Conservation (phyloP, 2,888 invertebrate species). For the Abrostola triplasia region DNA sequence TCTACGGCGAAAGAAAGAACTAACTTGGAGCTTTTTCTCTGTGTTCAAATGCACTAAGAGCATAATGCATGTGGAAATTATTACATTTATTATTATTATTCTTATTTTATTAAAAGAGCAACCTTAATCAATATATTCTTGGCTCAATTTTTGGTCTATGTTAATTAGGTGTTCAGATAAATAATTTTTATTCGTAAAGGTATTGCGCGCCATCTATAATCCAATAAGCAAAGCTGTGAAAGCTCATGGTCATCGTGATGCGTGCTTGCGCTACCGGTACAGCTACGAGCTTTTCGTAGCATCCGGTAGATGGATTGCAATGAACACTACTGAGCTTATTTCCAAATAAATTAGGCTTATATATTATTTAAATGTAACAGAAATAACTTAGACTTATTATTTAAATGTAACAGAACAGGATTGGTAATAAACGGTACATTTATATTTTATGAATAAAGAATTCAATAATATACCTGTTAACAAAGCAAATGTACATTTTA, state of each 20-base stretch:
- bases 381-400: not conserved
- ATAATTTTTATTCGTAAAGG: not conserved
- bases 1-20: constrained; percentile 15
- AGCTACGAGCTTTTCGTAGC: constrained; percentile 14
- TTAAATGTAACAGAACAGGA: no score
- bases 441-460: no score
- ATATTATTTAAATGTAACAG: not conserved
- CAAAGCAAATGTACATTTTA: no score
- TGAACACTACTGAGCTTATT: constrained; percentile 3
- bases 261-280: no score
- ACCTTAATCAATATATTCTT: no score
- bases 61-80: no score
- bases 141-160: not conserved
- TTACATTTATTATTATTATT: no score
- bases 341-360: not conserved
- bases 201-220: not conserved
- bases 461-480: no score
- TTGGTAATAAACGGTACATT: no score
- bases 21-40: not conserved
- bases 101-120: no score
- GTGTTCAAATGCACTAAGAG: no score
- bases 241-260: constrained; percentile 9
- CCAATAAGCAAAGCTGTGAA: constrained; percentile 2
- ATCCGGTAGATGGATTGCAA: constrained; percentile 41
- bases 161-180: not conserved